Percentiles rank a stretch among this genome's conserved stretches.
Evolutionary conservation across 2,888 invertebrate species (phyloP).

Genomic region (Drosophila macrospina): DNA sequence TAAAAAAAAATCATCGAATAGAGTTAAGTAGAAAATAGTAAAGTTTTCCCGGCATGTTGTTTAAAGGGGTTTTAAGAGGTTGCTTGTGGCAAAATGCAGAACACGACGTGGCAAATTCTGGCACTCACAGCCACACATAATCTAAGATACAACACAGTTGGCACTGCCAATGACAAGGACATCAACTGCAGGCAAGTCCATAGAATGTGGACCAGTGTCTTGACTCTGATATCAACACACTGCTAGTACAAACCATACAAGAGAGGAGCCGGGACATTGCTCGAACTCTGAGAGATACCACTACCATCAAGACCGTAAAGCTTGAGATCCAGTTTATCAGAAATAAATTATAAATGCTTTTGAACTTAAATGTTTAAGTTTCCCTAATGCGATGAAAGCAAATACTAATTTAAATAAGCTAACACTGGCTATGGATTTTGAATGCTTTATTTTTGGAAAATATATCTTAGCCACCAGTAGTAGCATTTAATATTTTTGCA

Average conservation of each 20-base stretch:
- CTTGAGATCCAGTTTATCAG: no score
- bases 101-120: conserved; percentile 25
- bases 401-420: no score
- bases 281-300: no score
- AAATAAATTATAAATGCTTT: no score
- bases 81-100: conserved; percentile 35
- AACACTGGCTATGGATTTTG: no score
- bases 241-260: conserved; percentile 21
- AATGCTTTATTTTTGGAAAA: no score
- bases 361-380: no score
- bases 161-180: conserved; percentile 77
- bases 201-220: conserved; percentile 48
- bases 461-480: no score
- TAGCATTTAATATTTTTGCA: no score
- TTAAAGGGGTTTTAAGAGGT: conserved; percentile 25
- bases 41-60: conserved; percentile 46
- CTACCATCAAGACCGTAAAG: no score
- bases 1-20: conserved; percentile 8
- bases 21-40: conserved; percentile 65
- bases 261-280: conserved; percentile 37
- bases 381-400: no score
- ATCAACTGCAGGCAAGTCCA: conserved; percentile 76
- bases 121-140: conserved; percentile 21
- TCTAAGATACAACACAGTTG: conserved; percentile 59
- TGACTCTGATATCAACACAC: conserved; percentile 39